Evolutionary conservation across 2,113 vertebrate species (phyloP), one percentile per base, ranked within the genome.

Genomic region (Apteryx owenii): DNA sequence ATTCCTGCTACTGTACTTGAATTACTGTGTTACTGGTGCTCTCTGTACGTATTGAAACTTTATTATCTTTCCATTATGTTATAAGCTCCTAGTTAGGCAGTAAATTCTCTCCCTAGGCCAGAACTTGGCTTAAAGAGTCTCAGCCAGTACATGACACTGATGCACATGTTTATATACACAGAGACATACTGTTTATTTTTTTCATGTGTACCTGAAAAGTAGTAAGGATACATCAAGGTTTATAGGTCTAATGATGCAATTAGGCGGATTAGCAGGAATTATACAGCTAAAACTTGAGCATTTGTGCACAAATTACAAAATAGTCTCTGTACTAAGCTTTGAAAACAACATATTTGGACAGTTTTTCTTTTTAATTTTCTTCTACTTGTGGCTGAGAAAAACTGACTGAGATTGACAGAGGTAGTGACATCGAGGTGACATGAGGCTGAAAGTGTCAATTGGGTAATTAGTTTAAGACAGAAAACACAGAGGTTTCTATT

Each of bases 311-410:
- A 66, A 83, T 65, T 88, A 69, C 66, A 85, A 87, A 96, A 90
- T 77, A 88, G 58, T 88, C 38, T 71, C 58, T 77, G 36, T 73
- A 91, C 70, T 38, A 82, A 76, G 79, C 65, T 91, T 95, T 90
- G 87, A 79, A 96, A 90, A 60, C 68, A 97, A 87, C 62, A 62
- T 89, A 86, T 78, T 53, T 81, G 89, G 65, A 51, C 81, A 40
- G 73, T 90, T 96, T 95, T 90, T 95, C 71, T 87, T 95, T 92
- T 86, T 78, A 76, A 76, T 84, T 93, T 96, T 70, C 70, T 76
- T 95, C 53, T 91, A 23, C 64, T 62, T 77, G 58, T 61, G 80
- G 28, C 5, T 86, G 71, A 92, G 69, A 89, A 86, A 96, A 81
- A 29, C 56, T 94, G 91, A 44, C 48, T 90, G 85, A 87, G 64